Base-by-base conservation (phyloP, 2,113 vertebrate species). In the Raja brachyura region DNA sequence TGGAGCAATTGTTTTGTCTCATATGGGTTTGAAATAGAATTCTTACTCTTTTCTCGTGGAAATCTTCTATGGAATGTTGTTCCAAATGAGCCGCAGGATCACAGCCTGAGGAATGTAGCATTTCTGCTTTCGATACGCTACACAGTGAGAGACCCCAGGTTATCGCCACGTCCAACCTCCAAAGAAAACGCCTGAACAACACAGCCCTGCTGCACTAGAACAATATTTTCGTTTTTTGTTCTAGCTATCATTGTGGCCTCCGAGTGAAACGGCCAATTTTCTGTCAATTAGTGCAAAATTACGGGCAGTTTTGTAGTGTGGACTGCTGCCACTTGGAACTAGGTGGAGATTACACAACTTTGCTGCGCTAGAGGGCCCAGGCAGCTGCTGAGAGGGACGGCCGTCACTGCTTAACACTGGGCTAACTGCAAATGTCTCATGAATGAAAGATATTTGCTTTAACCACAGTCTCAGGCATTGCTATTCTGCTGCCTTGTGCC, bases 241-340 rank as follows among this genome's bases (percentile, higher is more conserved):
- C 81, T 28, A 59, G 81, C 81, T 54, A 59, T n/a, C 56, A 31
- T 63, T 63, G 59, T 63, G 83, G 83, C 83, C 59, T 88, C 13
- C n/a, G 25, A 31, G 56, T 14, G 59, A 86, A 63, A 61, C 4
- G 14, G 83, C 56, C 83, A 86, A 63, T 88, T 88, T 88, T 5
- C 59, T 63, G 25, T 86, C 83, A 61, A 63, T 86, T 61, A 86
- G 83, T 86, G 56, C 28, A 86, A 61, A 86, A 16, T 86, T 86
- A 86, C 18, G 56, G 56, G 28, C 83, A 61, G 28, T 10, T 86
- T 86, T 63, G 56, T 16, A 2, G 11, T n/a, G 28, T 86, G 83
- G 59, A 88, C n/a, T 88, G 5, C 83, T 66, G 83, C 83, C 83
- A 88, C 13, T 88, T 88, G 83, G 83, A 88, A 63, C 59, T 16